These are phyloP conservation scores for Coecobrya sp. DNA, from an alignment of 2,888 invertebrate species.

Conservation along the genomic window DNA sequence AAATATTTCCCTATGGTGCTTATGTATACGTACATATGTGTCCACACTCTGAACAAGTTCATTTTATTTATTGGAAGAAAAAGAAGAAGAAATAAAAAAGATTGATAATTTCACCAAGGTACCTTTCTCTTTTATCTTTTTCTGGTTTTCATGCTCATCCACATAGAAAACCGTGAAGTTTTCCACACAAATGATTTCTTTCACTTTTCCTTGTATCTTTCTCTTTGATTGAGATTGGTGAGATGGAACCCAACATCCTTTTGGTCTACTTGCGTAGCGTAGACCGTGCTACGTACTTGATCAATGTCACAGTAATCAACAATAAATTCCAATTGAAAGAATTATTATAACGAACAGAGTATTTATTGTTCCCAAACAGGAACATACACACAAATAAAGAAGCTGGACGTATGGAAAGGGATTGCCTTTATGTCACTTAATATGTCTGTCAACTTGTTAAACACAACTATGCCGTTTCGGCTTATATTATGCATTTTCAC, in stretches of 20 bases:
- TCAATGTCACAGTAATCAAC: slow-evolving; percentile 62
- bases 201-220: background rate
- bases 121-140: slow-evolving; percentile 29
- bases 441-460: background rate
- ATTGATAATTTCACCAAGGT: slow-evolving; percentile 46
- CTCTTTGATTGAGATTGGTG: slow-evolving; percentile 29
- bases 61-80: slow-evolving; percentile 32
- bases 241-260: slow-evolving; percentile 11
- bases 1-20: too few species aligned
- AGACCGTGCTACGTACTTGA: slow-evolving; percentile 24
- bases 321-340: slow-evolving; percentile 41
- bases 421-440: background rate
- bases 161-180: slow-evolving; percentile 64
- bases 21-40: background rate
- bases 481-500: too few species aligned
- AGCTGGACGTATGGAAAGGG: too few species aligned
- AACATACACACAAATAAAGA: background rate
- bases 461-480: background rate
- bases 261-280: slow-evolving; percentile 11
- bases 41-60: slow-evolving; percentile 7
- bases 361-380: background rate
- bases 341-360: slow-evolving; percentile 17
- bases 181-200: slow-evolving; percentile 68
- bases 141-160: slow-evolving; percentile 59
- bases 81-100: slow-evolving; percentile 67